phyloP scores from a whole-genome alignment of 2,113 vertebrate species.

The Ranitomeya imitator region DNA sequence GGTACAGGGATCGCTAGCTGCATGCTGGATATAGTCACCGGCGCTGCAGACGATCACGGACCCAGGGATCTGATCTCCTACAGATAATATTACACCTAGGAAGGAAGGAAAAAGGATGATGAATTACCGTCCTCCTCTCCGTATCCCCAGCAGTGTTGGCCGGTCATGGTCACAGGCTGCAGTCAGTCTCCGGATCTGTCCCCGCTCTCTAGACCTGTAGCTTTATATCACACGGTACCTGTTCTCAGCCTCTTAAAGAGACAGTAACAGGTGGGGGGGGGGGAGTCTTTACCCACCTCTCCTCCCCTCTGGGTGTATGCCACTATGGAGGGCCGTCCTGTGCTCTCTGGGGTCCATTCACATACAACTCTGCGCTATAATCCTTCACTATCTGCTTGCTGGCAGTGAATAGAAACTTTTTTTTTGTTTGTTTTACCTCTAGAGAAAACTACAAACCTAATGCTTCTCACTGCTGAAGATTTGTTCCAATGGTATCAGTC shows the following conservation, averaged over 20 bases:
- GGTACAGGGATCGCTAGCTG: no score
- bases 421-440: no score
- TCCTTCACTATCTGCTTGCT: no score
- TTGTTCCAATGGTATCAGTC: no score
- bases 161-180: slow-evolving; percentile 77
- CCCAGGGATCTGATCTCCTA: neutral
- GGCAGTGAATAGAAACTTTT: no score
- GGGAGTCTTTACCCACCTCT: slow-evolving; percentile 47
- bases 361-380: no score
- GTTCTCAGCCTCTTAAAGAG: slow-evolving; percentile 75
- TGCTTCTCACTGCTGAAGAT: no score
- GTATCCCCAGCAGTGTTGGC: slow-evolving; percentile 87
- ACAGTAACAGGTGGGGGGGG: slow-evolving; percentile 65
- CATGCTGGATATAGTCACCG: neutral
- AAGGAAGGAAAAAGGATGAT: slow-evolving; percentile 24
- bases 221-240: slow-evolving; percentile 65
- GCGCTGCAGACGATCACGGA: neutral
- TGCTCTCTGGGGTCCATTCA: no score
- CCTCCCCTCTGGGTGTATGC: neutral
- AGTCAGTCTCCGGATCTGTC: slow-evolving; percentile 46
- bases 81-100: slow-evolving; percentile 44
- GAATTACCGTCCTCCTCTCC: slow-evolving; percentile 87
- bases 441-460: no score
- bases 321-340: no score
- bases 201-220: slow-evolving; percentile 60